Base-by-base conservation (phyloP, 1,140 invertebrate genomes). In the Periplaneta americana region DNA sequence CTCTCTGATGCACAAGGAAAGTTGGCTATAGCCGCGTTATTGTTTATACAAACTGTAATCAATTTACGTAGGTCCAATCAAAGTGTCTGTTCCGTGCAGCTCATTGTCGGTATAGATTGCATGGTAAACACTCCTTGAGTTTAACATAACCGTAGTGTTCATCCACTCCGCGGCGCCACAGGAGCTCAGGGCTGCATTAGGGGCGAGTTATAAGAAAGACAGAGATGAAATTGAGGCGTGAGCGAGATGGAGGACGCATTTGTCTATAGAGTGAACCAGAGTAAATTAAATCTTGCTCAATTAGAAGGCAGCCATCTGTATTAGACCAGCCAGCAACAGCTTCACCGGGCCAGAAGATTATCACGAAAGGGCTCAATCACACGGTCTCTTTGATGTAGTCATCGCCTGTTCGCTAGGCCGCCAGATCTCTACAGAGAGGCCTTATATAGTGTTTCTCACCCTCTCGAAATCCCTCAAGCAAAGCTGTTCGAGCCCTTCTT, bases 211-310 rank as follows among this genome's bases (percentile, higher is more conserved):
- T 37, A 33, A 28, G 75, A 77, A 37, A 66, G 17, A 66, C n/a
- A 66, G 48, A 66, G 48, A 66, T 66, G 48, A 66, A 66, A 66
- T 66, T n/a, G 28, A n/a, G 48, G 48, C 8, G 5, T n/a, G 28
- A 66, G 22, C 22, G 22, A 66, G 48, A 66, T 18, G 10, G 22
- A 66, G 48, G 31, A 77, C 18, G 28, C 35, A 77, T 37, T 77
- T 37, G 75, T 34, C 35, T 34, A 31, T 34, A 13, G 31, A n/a
- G 18, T 37, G 35, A 77, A 32, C 75, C n/a, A 28, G 75, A 77
- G 75, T 34, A 77, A 77, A 77, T 77, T 77, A 77, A 77, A 77
- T 77, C 75, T 77, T 37, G 75, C 75, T 37, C 75, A 77, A 34
- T 77, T 77, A 77, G 48, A 66, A 66, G 22, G 48, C 48, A 66